A percentile compares a stretch with the other conserved stretches of the same genome.
phyloP scores from a whole-genome alignment of 2,113 vertebrate genomes.

The Sapayoa aenigma region DNA sequence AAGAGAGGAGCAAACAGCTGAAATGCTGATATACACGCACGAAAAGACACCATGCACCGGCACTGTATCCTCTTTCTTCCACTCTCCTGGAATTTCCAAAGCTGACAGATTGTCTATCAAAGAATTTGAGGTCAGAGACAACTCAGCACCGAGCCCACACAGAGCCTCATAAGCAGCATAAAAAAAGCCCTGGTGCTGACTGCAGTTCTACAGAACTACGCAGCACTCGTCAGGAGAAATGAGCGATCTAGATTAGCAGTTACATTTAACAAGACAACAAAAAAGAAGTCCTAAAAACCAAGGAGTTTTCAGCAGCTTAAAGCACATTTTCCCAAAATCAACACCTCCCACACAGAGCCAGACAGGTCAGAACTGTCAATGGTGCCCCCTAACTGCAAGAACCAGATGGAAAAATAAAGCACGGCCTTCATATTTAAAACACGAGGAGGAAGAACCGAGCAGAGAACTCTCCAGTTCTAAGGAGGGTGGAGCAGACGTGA shows the following conservation, averaged over 20 bases:
- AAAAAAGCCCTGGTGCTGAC: conserved; percentile 54
- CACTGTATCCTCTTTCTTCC: conserved; percentile 36
- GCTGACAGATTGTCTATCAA: conserved; percentile 58
- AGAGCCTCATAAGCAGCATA: conserved; percentile 45
- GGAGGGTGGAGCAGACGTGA: conserved; percentile 29
- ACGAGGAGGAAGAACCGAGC: neutral
- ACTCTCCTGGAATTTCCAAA: conserved; percentile 57
- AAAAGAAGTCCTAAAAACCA: neutral
- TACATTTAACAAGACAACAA: conserved; percentile 19
- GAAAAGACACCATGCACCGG: neutral
- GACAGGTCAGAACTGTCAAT: conserved; percentile 8
- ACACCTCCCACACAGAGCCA: conserved; percentile 19
- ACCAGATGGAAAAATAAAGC: conserved; percentile 29
- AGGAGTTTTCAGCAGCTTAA: conserved; percentile 23
- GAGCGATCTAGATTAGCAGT: conserved; percentile 45
- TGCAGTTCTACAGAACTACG: conserved; percentile 35
- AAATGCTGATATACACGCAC: neutral
- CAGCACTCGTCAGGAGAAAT: neutral
- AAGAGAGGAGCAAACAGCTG: neutral
- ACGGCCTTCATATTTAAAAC: conserved; percentile 31
- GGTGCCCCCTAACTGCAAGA: conserved; percentile 56
- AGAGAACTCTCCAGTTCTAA: neutral
- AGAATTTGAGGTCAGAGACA: conserved; percentile 58
- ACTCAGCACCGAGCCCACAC: conserved; percentile 58
- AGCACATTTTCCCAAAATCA: conserved; percentile 14